Evolutionary conservation across 2,888 invertebrate genomes (phyloP), one percentile per base, ranked within the genome.

Genomic region (Noctua fimbriata): DNA sequence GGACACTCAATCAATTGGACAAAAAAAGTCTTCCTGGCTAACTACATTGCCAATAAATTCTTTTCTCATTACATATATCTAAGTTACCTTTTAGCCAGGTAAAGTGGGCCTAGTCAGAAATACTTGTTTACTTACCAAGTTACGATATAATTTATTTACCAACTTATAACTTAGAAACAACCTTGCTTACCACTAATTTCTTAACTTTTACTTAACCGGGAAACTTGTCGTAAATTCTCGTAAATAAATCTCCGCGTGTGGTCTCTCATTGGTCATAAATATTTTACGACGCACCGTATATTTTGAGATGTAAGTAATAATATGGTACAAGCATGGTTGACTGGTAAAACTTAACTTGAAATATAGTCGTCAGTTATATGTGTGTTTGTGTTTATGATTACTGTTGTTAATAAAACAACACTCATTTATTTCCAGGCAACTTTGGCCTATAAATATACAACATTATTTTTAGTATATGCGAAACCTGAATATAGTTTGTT

Each of bases 171-270:
- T 72, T 60, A 52, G 52, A 41, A 55, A 71, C 14, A 67, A 47
- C 79, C 12, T 49, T 21, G 24, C 18, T 21, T n/a, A 47, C 71
- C 58, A 83, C 55, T 74, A 87, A 87, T 86, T 83, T 41, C 75
- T 79, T 70, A 83, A 85, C 85, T 80, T 80, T 73, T 75, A 85
- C 79, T 72, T 67, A 21, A 74, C 52, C 69, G 52, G 44, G 69
- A 81, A 81, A 84, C 52, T 81, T 66, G 65, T 69, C 81, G 67
- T 87, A 49, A 75, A 65, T 65, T 79, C 36, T 66, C 80, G 78
- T 87, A 82, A 81, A 81, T 81, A 86, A 87, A 84, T 88, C 81
- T 73, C 73, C 7, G 83, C 73, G 87, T 84, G 88, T 83, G 88
- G 88, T 78, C 88, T 55, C 18, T 52, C 67, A 69, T 67, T 69